phyloP scores from a whole-genome alignment of 2,888 invertebrate genomes.

The Papilio protenor region DNA sequence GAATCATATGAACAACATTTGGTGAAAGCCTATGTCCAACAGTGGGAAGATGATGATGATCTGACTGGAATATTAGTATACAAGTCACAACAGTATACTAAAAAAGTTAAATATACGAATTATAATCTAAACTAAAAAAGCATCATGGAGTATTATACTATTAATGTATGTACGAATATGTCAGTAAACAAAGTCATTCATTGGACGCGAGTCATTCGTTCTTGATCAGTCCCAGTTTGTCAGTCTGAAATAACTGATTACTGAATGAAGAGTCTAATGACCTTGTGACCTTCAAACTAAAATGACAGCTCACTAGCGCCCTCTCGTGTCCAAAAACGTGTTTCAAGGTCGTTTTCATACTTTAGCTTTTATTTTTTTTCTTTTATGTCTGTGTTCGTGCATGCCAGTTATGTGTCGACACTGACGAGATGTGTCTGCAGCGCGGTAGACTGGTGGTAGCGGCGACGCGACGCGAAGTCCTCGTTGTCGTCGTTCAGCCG shows the following conservation, averaged over 20 bases:
- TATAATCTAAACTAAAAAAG: slow-evolving; percentile 1
- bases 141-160: slow-evolving; percentile 2
- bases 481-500: slow-evolving; percentile 97
- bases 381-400: no score
- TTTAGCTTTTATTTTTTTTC: no score
- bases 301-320: no score
- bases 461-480: slow-evolving; percentile 95
- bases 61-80: background rate
- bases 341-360: no score
- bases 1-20: background rate
- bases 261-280: no score
- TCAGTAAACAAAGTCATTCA: background rate
- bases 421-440: slow-evolving; percentile 89
- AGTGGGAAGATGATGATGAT: background rate
- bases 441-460: slow-evolving; percentile 96
- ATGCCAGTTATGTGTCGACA: slow-evolving; percentile 47
- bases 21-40: no score
- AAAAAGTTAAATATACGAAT: background rate
- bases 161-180: background rate
- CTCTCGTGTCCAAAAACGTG: no score
- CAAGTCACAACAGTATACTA: background rate
- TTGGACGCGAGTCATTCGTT: background rate
- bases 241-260: no score
- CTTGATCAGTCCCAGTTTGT: background rate
- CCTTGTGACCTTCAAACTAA: no score